Conservation (phyloP, 2,113 vertebrate genomes). For the Melierax canorus region DNA sequence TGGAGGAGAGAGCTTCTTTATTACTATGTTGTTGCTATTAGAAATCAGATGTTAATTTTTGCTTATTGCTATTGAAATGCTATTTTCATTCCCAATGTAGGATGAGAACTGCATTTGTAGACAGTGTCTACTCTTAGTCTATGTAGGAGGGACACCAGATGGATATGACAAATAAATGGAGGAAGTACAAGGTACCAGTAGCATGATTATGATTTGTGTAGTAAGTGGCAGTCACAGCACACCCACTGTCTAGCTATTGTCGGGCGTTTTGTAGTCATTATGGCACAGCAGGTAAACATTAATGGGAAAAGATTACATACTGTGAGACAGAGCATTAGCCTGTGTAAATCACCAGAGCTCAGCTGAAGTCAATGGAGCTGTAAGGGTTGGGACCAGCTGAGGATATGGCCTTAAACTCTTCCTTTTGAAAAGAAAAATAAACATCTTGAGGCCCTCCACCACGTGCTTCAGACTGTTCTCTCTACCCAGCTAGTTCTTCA, state of each 20-base stretch:
- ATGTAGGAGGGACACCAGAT: slow-evolving; percentile 40
- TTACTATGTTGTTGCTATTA: not conserved
- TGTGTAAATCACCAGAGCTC: not conserved
- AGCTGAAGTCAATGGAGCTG: not conserved
- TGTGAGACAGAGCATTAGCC: not conserved
- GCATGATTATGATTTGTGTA: not conserved
- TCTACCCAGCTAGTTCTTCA: not conserved
- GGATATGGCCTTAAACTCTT: not conserved
- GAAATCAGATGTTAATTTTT: not conserved
- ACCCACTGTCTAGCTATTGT: slow-evolving; percentile 55
- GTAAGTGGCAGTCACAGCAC: slow-evolving; percentile 32
- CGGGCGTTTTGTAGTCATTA: slow-evolving; percentile 20
- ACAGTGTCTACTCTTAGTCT: not conserved
- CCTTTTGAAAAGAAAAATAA: not conserved
- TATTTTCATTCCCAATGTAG: not conserved
- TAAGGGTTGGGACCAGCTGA: not conserved
- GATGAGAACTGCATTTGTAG: not conserved
- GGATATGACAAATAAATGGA: slow-evolving; percentile 22
- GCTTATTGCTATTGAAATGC: not conserved
- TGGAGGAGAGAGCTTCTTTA: not conserved
- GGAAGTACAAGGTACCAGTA: not conserved
- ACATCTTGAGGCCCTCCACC: not conserved
- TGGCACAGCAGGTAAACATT: slow-evolving; percentile 56
- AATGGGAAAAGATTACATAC: slow-evolving; percentile 1
- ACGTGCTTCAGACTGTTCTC: not conserved